Evolutionary conservation across 2,888 invertebrate genomes (phyloP).

Genomic region (Dysmachus trigonus): DNA sequence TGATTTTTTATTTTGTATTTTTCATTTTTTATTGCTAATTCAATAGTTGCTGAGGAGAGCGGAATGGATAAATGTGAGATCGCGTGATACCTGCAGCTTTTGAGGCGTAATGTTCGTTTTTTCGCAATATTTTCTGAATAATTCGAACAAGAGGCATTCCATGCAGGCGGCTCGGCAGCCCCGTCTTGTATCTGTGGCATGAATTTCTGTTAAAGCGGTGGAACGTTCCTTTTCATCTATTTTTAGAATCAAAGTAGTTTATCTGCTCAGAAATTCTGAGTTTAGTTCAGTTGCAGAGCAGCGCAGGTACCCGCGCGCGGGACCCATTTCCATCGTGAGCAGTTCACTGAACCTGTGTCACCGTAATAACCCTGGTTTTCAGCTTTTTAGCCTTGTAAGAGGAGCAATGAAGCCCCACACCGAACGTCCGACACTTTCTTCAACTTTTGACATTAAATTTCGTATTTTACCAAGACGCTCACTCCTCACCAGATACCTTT

Average conservation of each 20-base stretch:
- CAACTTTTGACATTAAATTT: conserved; percentile 39
- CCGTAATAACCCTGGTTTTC: not conserved
- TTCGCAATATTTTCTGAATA: not conserved
- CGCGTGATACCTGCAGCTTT: conserved; percentile 29
- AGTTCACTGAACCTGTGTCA: conserved; percentile 37
- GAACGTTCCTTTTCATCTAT: conserved; percentile 12
- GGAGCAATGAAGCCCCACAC: conserved; percentile 6
- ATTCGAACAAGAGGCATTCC: not conserved
- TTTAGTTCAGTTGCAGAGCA: too few species aligned
- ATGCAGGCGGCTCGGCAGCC: too few species aligned
- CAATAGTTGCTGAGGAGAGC: conserved; percentile 9
- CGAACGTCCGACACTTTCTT: not conserved
- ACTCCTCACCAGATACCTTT: conserved; percentile 19
- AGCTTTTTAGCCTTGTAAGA: conserved; percentile 32
- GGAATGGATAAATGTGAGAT: conserved; percentile 22
- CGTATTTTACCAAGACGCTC: too few species aligned
- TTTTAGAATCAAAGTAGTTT: conserved; percentile 21
- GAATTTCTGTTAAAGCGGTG: not conserved
- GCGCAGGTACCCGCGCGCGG: not conserved
- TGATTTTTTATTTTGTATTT: too few species aligned
- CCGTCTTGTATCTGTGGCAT: not conserved
- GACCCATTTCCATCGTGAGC: not conserved
- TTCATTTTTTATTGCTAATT: conserved; percentile 22
- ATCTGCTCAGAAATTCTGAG: conserved; percentile 19
- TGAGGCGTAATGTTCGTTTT: conserved; percentile 9